These are phyloP conservation scores for Desoria tigrina DNA, from an alignment of 2,888 invertebrate species.

Conservation along the genomic window DNA sequence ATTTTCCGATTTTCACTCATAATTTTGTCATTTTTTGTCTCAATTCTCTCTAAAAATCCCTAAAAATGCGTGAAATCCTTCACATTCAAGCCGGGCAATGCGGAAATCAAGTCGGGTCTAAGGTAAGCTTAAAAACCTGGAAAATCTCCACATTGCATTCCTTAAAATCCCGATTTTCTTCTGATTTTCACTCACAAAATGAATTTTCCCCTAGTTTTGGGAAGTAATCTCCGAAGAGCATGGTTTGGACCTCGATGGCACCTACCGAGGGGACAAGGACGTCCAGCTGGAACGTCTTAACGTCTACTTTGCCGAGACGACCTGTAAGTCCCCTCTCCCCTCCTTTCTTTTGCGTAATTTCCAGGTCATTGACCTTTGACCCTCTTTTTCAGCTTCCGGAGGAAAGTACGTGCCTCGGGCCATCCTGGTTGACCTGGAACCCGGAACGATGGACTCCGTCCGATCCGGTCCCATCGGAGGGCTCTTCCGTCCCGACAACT, in stretches of 20 bases:
- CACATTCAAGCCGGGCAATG: slow-evolving; percentile 39
- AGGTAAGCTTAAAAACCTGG: slow-evolving; percentile 5
- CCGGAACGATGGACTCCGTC: slow-evolving; percentile 97
- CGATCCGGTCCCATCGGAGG: slow-evolving; percentile 85
- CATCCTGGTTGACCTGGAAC: slow-evolving; percentile 92
- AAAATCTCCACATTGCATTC: neutral
- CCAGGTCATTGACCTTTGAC: neutral
- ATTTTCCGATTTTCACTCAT: too few relatives aligned
- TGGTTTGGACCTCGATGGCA: slow-evolving; percentile 71
- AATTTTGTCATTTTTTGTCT: too few relatives aligned
- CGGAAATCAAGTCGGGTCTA: slow-evolving; percentile 35
- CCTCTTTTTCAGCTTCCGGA: slow-evolving; percentile 90
- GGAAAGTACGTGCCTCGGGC: too few relatives aligned
- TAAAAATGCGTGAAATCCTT: slow-evolving; percentile 38
- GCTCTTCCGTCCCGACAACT: too few relatives aligned
- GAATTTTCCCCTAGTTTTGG: slow-evolving; percentile 29
- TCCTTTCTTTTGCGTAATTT: too few relatives aligned
- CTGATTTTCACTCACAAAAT: neutral
- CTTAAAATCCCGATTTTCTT: too few relatives aligned
- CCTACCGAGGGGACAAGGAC: slow-evolving; percentile 70
- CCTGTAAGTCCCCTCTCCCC: slow-evolving; percentile 55
- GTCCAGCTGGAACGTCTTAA: slow-evolving; percentile 74
- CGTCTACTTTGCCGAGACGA: slow-evolving; percentile 77
- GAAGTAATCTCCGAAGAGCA: slow-evolving; percentile 85
- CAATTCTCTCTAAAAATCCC: too few relatives aligned